Evolutionary conservation across 2,888 invertebrate genomes (phyloP), one percentile per base, ranked within the genome.

Genomic region (Pasiphila rectangulata): DNA sequence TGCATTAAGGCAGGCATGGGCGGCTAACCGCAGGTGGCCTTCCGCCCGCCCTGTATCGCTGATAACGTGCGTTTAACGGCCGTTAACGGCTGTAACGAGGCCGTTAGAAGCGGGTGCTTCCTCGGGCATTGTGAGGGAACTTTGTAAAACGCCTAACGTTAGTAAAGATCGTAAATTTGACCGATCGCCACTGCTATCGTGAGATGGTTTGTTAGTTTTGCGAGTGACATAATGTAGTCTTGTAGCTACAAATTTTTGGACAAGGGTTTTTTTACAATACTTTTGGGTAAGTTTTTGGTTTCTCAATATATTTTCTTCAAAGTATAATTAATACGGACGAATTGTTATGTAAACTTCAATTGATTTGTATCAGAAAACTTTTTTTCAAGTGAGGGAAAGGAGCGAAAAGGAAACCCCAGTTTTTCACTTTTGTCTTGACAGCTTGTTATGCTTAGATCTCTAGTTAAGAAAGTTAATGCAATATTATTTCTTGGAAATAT

Each of bases 81-180:
- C 75, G 75, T 79, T 83, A 81, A 74, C 79, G 74, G 75, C 72
- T 73, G 77, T 83, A 82, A 82, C 86, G 86, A 80, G 77, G 77
- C 82, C 80, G 82, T 84, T 84, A 85, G 76, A 75, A 69, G 78
- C 81, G 81, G 79, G 75, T 75, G 77, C 84, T 81, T 83, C 84
- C 83, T 77, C 67, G 59, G 67, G 67, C 72, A 75, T 83, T 83
- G 83, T 83, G 75, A 62, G 69, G 65, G 63, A 69, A 75, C 62
- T 67, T 64, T 64, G 63, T 61, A 62, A 64, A 69, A 66, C 57
- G 65, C 51, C 57, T 57, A 53, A 56, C 54, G 59, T 58, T 54
- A 49, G 57, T 55, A 58, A 59, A 58, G 57, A 54, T 68, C 70
- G 67, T 75, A 75, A 76, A 76, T 76, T 70, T 70, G 65, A 59